Percentiles rank a stretch among this genome's conserved stretches.
phyloP scores from a whole-genome alignment of 2,888 invertebrate species.

The Rhagophthalmus giganteus region DNA sequence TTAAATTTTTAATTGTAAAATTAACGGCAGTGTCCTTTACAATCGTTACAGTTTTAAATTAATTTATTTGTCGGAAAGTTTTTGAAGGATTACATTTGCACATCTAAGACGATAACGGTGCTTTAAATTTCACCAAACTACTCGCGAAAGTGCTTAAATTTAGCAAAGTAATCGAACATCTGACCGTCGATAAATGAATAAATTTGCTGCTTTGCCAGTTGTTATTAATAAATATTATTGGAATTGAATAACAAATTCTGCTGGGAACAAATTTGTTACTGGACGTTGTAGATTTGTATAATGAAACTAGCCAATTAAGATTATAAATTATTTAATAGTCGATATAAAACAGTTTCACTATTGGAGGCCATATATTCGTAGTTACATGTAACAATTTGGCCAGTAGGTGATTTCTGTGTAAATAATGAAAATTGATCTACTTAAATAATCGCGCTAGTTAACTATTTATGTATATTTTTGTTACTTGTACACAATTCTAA shows the following conservation, averaged over 20 bases:
- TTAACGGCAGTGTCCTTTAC: too few relatives aligned
- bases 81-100: neutral
- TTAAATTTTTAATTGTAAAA: too few relatives aligned
- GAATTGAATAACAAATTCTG: constrained; percentile 15
- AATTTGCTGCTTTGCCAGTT: neutral
- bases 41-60: too few relatives aligned
- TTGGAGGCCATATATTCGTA: neutral
- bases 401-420: constrained; percentile 12
- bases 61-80: neutral
- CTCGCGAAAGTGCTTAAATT: too few relatives aligned
- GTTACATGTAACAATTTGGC: constrained; percentile 6
- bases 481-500: constrained; percentile 17
- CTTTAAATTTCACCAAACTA: too few relatives aligned
- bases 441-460: constrained; percentile 17
- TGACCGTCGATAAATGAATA: neutral
- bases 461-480: constrained; percentile 29
- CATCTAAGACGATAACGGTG: too few relatives aligned
- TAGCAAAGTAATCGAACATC: too few relatives aligned
- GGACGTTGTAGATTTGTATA: constrained; percentile 12
- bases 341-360: too few relatives aligned
- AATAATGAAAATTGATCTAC: constrained; percentile 13
- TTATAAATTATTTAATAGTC: too few relatives aligned
- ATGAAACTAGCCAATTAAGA: too few relatives aligned
- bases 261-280: constrained; percentile 25
- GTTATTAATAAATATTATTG: constrained; percentile 1